phyloP scores from a whole-genome alignment of 2,113 vertebrate genomes.

The Mustela lutreola region DNA sequence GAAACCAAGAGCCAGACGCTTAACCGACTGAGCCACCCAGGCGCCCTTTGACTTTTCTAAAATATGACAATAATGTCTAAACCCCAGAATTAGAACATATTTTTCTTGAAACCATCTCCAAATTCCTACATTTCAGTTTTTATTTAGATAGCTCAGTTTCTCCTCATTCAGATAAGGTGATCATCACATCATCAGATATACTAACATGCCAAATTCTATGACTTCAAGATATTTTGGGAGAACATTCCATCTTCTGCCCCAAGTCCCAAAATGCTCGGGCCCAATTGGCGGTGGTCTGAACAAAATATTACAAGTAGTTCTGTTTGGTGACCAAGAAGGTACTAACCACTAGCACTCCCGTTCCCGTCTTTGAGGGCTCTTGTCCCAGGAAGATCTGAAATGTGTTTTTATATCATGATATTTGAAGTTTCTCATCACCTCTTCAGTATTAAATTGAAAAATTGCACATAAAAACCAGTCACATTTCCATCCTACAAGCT shows the following conservation, averaged over 20 bases:
- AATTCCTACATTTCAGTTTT: not conserved
- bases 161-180: not conserved
- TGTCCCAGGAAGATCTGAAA: not conserved
- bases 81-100: not conserved
- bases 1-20: not conserved
- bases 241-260: not conserved
- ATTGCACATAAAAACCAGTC: not conserved
- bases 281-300: not conserved
- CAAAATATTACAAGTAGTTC: not conserved
- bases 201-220: not conserved
- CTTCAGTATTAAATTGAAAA: not conserved
- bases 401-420: not conserved
- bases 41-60: not conserved
- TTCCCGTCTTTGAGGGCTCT: not conserved
- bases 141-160: not conserved
- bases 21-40: not conserved
- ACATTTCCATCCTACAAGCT: not conserved
- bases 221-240: not conserved
- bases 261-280: not conserved
- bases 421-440: not conserved
- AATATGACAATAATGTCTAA: not conserved
- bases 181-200: not conserved
- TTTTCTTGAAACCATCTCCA: not conserved
- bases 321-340: not conserved
- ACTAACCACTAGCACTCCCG: fast-evolving